Percentiles rank a stretch among this genome's conserved stretches.
Evolutionary conservation across 1,140 invertebrate genomes (phyloP).

Genomic region (Pachypsylla venusta): DNA sequence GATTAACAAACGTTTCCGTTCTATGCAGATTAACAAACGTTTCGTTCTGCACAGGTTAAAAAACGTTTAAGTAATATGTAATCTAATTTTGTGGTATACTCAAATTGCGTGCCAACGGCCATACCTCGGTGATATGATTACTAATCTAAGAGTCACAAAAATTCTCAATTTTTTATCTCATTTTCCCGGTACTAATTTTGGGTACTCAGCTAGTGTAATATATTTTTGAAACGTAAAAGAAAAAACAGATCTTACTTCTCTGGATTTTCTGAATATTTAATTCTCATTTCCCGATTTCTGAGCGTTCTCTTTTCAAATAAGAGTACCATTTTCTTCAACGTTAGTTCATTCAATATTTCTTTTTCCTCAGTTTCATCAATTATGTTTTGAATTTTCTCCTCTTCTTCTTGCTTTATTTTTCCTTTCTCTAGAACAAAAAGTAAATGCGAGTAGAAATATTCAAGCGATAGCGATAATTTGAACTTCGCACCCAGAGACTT

Average conservation of each 20-base stretch:
- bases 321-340: conserved; percentile 74
- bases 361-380: conserved; percentile 31
- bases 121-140: too few species aligned
- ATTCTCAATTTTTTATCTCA: neutral
- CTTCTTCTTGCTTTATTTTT: neutral
- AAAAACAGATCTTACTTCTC: conserved; percentile 55
- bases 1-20: too few species aligned
- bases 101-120: too few species aligned
- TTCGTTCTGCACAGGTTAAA: too few species aligned
- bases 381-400: neutral
- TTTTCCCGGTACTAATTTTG: too few species aligned
- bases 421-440: conserved; percentile 3
- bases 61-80: too few species aligned
- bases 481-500: neutral
- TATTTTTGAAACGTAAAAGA: too few species aligned
- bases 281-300: conserved; percentile 95
- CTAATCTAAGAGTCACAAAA: too few species aligned
- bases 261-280: conserved; percentile 94
- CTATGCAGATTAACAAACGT: too few species aligned
- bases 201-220: too few species aligned
- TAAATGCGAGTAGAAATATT: neutral
- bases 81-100: too few species aligned
- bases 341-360: conserved; percentile 70
- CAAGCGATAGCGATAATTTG: neutral
- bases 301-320: conserved; percentile 87